Evolutionary conservation across 2,888 invertebrate species (phyloP), one percentile per base, ranked within the genome.

Genomic region (Torymus aiolomorphi): DNA sequence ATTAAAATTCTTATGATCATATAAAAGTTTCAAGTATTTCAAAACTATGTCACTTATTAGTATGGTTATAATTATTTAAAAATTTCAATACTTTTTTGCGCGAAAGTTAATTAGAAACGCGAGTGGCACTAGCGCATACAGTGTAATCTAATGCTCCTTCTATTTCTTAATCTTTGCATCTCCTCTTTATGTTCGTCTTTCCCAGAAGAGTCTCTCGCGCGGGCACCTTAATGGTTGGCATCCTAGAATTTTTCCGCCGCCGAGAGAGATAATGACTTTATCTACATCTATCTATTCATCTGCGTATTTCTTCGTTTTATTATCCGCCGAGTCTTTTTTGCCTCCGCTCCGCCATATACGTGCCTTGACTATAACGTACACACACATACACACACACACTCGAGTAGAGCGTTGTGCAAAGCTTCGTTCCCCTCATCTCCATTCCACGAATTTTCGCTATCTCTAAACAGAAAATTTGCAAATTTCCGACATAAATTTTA

Each of bases 261-360:
- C 11, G 14, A 31, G 31, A 31, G 42, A 31, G 31, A 63, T 73
- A 73, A 73, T 54, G 63, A 73, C 63, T 73, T 54, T 73, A 73
- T 73, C 73, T 73, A 11, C 63, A 63, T 73, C 73, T 18, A 73
- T 73, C 54, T 24, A 67, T 63, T 72, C 42, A 72, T 70, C 70
- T 71, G 16, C 52, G 31, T 72, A 54, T 52, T 49, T 20, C 59
- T 61, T 72, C 14, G 52, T 72, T 72, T 72, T 52, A 72, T 72
- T 72, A 72, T 20, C 24, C 72, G 51, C 11, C 1, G 31, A 31
- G 31, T 31, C 31, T 31, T 24, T 49, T 59, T 71, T 49, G 52
- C n/a, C 13, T 24, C 61, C 42, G 42, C 18, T 57, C 10, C 5
- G 2, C 31, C 31, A 31, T 31, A 31, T 31, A 31, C 31, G 31